Percentiles rank a stretch among this genome's conserved stretches.
These are phyloP conservation scores for Hyposoter didymator DNA, from an alignment of 2,888 invertebrate species.

Conservation along the genomic window DNA sequence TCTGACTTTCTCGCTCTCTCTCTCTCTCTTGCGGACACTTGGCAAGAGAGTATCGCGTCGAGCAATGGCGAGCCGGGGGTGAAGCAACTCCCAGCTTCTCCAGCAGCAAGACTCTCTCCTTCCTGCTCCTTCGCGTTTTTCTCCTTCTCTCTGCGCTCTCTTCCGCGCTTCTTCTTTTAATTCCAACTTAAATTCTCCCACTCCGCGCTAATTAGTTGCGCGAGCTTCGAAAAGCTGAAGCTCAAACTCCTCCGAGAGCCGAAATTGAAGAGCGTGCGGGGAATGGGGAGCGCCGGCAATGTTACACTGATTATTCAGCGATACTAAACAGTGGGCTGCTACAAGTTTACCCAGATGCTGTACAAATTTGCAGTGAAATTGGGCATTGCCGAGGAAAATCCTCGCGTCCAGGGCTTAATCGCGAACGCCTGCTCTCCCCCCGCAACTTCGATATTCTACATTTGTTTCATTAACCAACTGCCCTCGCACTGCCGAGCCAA, in stretches of 20 bases:
- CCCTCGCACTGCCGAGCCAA: not conserved
- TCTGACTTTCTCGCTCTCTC: not conserved
- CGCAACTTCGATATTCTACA: conserved; percentile 3
- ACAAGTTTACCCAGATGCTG: not conserved
- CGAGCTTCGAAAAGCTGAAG: conserved; percentile 53
- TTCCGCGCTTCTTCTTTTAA: conserved; percentile 22
- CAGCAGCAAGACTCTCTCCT: conserved; percentile 30
- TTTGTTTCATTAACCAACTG: conserved; percentile 10
- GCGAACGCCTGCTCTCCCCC: not conserved
- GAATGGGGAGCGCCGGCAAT: conserved; percentile 28
- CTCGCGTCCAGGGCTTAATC: not conserved
- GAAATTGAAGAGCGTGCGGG: conserved; percentile 50
- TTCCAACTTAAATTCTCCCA: conserved; percentile 31
- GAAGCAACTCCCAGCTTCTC: conserved; percentile 42
- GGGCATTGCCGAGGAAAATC: not conserved
- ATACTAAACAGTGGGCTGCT: conserved; percentile 25
- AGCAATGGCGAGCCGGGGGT: not conserved
- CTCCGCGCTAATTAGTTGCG: conserved; percentile 58
- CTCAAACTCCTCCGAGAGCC: conserved; percentile 52
- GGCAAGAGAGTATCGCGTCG: conserved; percentile 29
- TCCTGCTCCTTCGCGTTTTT: not conserved
- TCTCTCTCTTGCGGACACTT: not conserved
- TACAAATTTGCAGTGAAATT: conserved; percentile 48
- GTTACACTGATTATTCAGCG: conserved; percentile 61
- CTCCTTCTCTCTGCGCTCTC: too few species aligned